Evolutionary conservation across 2,888 invertebrate genomes (phyloP).

Genomic region (Cantharis flavilabris): DNA sequence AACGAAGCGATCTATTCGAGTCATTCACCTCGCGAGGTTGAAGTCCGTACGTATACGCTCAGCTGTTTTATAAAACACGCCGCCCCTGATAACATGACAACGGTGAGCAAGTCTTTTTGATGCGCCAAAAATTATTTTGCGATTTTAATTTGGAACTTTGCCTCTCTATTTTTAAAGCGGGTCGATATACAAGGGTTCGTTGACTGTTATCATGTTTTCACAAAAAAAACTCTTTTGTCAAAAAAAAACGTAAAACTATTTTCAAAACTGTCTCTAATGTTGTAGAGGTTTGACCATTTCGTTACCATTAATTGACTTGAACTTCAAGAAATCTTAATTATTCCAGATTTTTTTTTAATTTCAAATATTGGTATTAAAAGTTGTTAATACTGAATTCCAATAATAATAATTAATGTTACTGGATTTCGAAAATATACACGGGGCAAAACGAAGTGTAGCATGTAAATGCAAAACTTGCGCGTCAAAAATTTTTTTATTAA

Average conservation of each 20-base stretch:
- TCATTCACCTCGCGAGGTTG: slow-evolving; percentile 51
- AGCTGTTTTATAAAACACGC: slow-evolving; percentile 42
- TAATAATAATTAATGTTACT: no score
- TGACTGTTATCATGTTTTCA: slow-evolving; percentile 30
- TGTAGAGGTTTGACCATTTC: no score
- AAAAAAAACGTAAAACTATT: background rate
- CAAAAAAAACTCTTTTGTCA: slow-evolving; percentile 6
- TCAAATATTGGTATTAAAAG: no score
- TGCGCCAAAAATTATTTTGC: slow-evolving; percentile 29
- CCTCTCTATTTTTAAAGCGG: slow-evolving; percentile 29
- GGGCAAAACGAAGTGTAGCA: no score
- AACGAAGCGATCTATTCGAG: slow-evolving; percentile 26
- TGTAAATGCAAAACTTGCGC: no score
- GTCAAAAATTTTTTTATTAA: no score
- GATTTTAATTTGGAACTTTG: slow-evolving; percentile 31
- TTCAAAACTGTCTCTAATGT: background rate
- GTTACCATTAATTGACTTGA: no score
- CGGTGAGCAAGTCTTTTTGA: slow-evolving; percentile 30
- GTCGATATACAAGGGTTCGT: slow-evolving; percentile 31
- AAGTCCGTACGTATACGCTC: slow-evolving; percentile 44
- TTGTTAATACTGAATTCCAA: no score
- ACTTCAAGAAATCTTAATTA: no score
- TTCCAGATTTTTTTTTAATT: no score
- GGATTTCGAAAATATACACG: no score
- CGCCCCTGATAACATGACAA: slow-evolving; percentile 35